Evolutionary conservation across 2,888 invertebrate genomes (phyloP).

Genomic region (Apantesis nais): DNA sequence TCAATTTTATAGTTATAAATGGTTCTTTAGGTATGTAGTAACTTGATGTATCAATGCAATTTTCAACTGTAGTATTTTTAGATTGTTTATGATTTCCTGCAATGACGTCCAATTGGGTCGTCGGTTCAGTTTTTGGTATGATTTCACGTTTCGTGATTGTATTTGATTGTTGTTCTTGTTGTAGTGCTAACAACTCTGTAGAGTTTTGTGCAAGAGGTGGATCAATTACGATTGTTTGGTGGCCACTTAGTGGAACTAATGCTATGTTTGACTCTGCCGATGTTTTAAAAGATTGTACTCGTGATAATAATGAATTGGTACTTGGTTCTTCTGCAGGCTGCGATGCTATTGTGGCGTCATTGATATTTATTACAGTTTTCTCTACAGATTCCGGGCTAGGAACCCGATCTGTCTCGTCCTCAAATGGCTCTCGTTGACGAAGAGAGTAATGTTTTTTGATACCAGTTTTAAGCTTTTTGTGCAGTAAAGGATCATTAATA

Average conservation of each 20-base stretch:
- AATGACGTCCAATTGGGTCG: slow-evolving; percentile 34
- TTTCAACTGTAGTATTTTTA: slow-evolving; percentile 47
- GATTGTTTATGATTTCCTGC: slow-evolving; percentile 49
- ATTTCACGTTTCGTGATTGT: slow-evolving; percentile 34
- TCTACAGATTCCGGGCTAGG: slow-evolving; percentile 75
- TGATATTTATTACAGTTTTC: slow-evolving; percentile 53
- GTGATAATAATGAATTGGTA: slow-evolving; percentile 70
- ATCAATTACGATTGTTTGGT: slow-evolving; percentile 83
- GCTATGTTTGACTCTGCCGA: slow-evolving; percentile 79
- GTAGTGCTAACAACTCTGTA: slow-evolving; percentile 31
- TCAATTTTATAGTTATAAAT: slow-evolving; percentile 79
- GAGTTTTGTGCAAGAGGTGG: slow-evolving; percentile 69
- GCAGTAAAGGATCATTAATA: slow-evolving; percentile 61
- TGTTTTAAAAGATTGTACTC: slow-evolving; percentile 81
- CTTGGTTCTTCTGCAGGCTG: slow-evolving; percentile 57
- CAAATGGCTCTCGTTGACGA: slow-evolving; percentile 77
- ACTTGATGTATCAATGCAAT: slow-evolving; percentile 66
- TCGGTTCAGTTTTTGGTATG: slow-evolving; percentile 28
- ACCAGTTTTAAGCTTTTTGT: slow-evolving; percentile 61
- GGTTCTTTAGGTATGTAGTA: slow-evolving; percentile 73
- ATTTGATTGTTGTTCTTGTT: slow-evolving; percentile 36
- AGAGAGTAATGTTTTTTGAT: slow-evolving; percentile 82
- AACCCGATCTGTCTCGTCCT: slow-evolving; percentile 68
- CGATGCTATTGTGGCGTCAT: slow-evolving; percentile 35
- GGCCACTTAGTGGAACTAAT: slow-evolving; percentile 80